Conservation (phyloP, 30 jellyfish, hydroid and myxozoan genomes). For the Pseudorhiza aurosa region DNA sequence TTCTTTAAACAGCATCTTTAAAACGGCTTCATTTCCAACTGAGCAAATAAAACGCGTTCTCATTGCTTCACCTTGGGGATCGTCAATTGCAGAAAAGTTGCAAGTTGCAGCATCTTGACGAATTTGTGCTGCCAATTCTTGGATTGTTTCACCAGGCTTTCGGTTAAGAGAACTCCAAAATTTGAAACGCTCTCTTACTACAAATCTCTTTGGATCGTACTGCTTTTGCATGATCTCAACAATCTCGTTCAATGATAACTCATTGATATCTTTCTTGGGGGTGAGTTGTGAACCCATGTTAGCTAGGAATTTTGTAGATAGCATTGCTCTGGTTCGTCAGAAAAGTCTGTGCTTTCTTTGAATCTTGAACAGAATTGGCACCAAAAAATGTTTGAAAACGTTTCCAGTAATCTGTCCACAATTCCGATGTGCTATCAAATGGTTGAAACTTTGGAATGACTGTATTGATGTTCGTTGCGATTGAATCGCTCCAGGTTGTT, state of each 20-base stretch:
- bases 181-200: conserved; percentile 55
- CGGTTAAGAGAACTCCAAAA: conserved; percentile 32
- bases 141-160: conserved; percentile 60
- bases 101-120: conserved; percentile 65
- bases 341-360: conserved; percentile 21
- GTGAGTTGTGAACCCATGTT: conserved; percentile 8
- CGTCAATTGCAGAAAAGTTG: conserved; percentile 41
- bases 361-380: conserved; percentile 36
- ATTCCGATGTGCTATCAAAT: conserved; percentile 6
- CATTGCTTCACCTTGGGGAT: conserved; percentile 61
- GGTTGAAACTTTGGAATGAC: not conserved
- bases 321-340: conserved; percentile 36
- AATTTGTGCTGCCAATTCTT: conserved; percentile 35
- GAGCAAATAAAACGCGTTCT: conserved; percentile 33
- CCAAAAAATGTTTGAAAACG: not conserved
- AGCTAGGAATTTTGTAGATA: conserved; percentile 7
- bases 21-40: conserved; percentile 38
- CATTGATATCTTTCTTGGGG: conserved; percentile 21
- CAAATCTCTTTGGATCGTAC: conserved; percentile 45
- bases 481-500: not conserved
- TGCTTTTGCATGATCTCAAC: conserved; percentile 20
- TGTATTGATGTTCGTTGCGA: not conserved
- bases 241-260: conserved; percentile 31
- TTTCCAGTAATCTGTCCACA: conserved; percentile 26
- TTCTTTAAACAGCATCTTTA: conserved; percentile 20